A percentile compares a stretch with the other conserved stretches of the same genome.
Evolutionary conservation across 2,888 invertebrate species (phyloP).

Genomic region (Mythimna impura): DNA sequence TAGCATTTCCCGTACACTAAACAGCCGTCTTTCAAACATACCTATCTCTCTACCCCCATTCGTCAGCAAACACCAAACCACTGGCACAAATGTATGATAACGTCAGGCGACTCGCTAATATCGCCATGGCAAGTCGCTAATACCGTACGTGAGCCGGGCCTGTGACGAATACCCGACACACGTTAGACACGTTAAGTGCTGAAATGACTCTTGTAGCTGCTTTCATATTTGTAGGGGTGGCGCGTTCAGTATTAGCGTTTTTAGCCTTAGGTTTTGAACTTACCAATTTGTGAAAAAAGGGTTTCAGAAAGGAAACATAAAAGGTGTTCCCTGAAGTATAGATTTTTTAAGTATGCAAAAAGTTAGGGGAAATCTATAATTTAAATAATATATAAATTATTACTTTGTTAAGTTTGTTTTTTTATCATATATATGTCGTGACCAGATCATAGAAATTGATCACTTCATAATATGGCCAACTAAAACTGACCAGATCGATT

Average conservation of each 20-base stretch:
- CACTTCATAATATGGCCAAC: no score
- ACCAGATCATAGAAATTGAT: no score
- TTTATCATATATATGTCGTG: no score
- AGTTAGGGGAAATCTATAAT: no score
- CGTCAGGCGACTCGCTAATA: constrained; percentile 24
- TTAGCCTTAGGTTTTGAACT: background rate
- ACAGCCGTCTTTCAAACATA: background rate
- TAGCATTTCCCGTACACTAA: background rate
- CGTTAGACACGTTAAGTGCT: constrained; percentile 81
- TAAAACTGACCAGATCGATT: no score
- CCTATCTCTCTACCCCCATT: background rate
- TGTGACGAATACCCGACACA: constrained; percentile 69
- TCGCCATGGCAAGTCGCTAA: constrained; percentile 34
- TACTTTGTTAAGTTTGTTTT: no score
- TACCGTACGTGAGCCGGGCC: constrained; percentile 47
- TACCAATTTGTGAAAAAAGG: background rate
- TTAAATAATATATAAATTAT: no score
- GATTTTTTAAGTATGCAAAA: no score
- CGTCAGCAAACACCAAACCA: constrained; percentile 9
- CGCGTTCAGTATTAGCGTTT: constrained; percentile 21
- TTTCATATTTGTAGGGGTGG: constrained; percentile 71
- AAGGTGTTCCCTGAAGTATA: no score
- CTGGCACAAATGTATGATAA: constrained; percentile 21
- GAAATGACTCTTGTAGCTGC: constrained; percentile 76
- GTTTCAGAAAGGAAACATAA: background rate